phyloP scores from a whole-genome alignment of 2,888 invertebrate species.

The Ischnura elegans region DNA sequence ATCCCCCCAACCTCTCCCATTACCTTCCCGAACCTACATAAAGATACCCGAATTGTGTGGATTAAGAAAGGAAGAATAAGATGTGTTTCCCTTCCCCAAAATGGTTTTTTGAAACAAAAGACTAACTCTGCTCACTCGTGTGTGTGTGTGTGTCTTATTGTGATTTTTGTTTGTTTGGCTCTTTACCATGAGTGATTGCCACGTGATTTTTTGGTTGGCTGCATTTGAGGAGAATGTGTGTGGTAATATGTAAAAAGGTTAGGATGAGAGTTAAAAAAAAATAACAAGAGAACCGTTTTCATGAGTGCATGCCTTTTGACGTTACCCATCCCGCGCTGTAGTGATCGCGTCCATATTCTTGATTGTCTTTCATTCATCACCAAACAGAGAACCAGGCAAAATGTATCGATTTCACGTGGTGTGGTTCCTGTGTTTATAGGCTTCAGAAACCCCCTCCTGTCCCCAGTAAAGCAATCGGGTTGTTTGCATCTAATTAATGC shows the following conservation, averaged over 20 bases:
- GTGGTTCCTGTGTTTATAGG: not conserved
- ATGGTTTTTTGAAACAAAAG: conserved; percentile 40
- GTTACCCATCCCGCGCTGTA: not conserved
- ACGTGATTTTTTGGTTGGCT: conserved; percentile 31
- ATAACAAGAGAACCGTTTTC: too few species aligned
- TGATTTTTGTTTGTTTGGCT: conserved; percentile 5
- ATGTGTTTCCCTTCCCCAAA: conserved; percentile 36
- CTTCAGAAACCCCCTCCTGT: not conserved
- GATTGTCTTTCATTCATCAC: not conserved
- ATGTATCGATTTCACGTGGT: not conserved
- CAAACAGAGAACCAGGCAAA: not conserved
- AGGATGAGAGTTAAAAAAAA: too few species aligned
- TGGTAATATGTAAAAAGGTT: not conserved
- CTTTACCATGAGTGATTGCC: conserved; percentile 24
- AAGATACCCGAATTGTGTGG: not conserved
- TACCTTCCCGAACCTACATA: too few species aligned
- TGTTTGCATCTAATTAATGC: not conserved
- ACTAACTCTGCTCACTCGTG: conserved; percentile 59
- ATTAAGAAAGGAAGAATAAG: conserved; percentile 27
- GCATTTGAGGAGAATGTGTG: not conserved
- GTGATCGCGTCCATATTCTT: not conserved
- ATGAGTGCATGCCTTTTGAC: conserved; percentile 1
- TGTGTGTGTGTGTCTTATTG: conserved; percentile 60
- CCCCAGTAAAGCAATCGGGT: not conserved
- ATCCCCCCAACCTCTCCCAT: not conserved